phyloP scores from a whole-genome alignment of 2,888 invertebrate genomes.

The Lamproptera curius region DNA sequence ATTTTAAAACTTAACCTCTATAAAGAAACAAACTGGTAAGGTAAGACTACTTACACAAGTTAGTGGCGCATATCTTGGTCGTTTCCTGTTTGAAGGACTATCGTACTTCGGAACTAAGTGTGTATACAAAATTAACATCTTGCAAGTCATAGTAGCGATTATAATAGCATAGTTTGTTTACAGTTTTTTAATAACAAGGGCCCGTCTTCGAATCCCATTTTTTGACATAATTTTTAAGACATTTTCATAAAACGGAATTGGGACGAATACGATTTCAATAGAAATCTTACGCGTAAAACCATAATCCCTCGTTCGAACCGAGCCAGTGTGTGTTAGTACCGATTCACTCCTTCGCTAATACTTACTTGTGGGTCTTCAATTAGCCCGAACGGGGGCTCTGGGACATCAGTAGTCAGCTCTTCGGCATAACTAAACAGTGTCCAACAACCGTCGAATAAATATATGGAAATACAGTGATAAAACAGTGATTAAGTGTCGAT shows the following conservation, averaged over 20 bases:
- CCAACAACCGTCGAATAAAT: background rate
- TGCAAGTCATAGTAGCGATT: too few relatives aligned
- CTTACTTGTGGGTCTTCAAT: constrained; percentile 61
- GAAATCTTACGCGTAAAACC: background rate
- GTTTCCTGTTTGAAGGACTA: too few relatives aligned
- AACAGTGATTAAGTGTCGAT: background rate
- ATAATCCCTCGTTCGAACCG: background rate
- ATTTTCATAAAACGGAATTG: background rate
- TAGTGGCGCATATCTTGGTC: too few relatives aligned
- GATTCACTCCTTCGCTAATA: constrained; percentile 38
- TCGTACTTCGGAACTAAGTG: too few relatives aligned
- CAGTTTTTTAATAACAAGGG: background rate
- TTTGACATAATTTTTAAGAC: background rate
- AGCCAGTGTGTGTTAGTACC: background rate
- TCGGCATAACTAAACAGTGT: background rate
- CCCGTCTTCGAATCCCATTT: background rate
- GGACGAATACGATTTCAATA: background rate
- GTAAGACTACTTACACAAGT: too few relatives aligned
- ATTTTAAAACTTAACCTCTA: too few relatives aligned
- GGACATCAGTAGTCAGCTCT: background rate
- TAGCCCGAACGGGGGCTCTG: constrained; percentile 53
- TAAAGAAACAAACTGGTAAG: too few relatives aligned
- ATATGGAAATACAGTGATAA: background rate
- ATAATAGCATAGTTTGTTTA: background rate
- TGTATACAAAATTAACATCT: too few relatives aligned